phyloP scores from a whole-genome alignment of 2,888 invertebrate genomes.

The Nymphalis c-album region DNA sequence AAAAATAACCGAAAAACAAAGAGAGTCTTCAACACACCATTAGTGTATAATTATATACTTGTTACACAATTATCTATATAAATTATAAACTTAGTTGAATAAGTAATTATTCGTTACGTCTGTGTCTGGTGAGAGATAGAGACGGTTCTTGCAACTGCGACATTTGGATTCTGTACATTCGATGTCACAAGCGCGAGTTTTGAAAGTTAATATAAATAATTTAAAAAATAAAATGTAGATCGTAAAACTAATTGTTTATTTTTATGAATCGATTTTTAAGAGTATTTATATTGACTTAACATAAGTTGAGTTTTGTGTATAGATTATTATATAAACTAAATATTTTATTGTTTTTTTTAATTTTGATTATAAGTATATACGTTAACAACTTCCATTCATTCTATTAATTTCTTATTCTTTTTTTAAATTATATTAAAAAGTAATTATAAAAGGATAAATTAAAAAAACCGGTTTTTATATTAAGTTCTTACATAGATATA shows the following conservation, averaged over 20 bases:
- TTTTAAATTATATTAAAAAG: too few relatives aligned
- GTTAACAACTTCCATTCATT: too few relatives aligned
- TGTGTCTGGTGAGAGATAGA: constrained; percentile 26
- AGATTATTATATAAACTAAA: too few relatives aligned
- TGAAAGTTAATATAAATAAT: neutral
- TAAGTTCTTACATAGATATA: too few relatives aligned
- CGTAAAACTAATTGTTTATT: neutral
- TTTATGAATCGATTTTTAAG: neutral
- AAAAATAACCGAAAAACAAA: too few relatives aligned
- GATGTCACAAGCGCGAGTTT: constrained; percentile 10
- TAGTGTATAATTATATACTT: neutral
- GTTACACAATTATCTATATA: neutral
- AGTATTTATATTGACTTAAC: too few relatives aligned
- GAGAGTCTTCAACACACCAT: neutral
- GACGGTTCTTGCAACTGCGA: constrained; percentile 29
- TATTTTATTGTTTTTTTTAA: too few relatives aligned
- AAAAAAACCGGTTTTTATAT: too few relatives aligned
- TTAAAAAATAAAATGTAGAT: neutral
- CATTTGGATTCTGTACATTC: constrained; percentile 27
- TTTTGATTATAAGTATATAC: too few relatives aligned
- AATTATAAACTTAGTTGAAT: constrained; percentile 14
- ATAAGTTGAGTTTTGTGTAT: too few relatives aligned
- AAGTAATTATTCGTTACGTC: constrained; percentile 26
- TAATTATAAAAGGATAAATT: too few relatives aligned
- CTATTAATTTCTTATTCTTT: too few relatives aligned